Evolutionary conservation across 2,797 vertebrate species (phyloP), one percentile per base, ranked within the genome.

Genomic region (Threskiornis aethiopicus): DNA sequence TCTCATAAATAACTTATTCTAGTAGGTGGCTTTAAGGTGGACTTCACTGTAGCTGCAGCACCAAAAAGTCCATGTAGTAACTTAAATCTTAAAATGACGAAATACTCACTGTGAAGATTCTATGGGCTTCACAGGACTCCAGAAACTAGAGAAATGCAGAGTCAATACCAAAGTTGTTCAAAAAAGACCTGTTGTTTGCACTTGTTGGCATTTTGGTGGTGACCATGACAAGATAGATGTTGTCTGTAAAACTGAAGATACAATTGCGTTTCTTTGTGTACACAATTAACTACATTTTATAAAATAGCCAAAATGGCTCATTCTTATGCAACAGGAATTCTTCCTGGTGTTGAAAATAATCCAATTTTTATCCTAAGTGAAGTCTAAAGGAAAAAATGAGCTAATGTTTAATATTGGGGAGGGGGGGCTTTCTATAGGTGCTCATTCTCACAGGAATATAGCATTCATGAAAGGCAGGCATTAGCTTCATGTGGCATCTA

Each of bases 281-380:
- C 17, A 10, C 11, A 9, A 11, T 84, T 89, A 51, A 70, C 51
- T 65, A 9, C 31, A 12, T 85, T 81, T 67, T 79, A 26, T 66
- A 55, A 47, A 80, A 24, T 13, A 71, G 41, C 7, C 25, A 39
- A 71, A 80, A 25, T 49, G 3, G 3, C 49, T 73, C 31, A 8
- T 28, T 93, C 18, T 73, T 76, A 41, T 5, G 19, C 46, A 76
- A 22, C 28, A 62, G 16, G 7, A 73, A 9, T 81, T 89, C 18
- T 87, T 89, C 28, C 35, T 47, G 37, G 37, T 86, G 19, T 46
- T 89, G 57, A 72, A 94, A 93, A n/a, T 78, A 70, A 55, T 54
- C 37, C 0, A 25, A 16, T 67, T 85, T 88, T 67, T 83, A 52
- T 69, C 21, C 22, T 46, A 61, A 31, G 21, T 39, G 37, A 46